Percentiles rank a stretch among this genome's conserved stretches.
Conservation (phyloP, 2,797 vertebrate genomes). For the Mus minutoides region DNA sequence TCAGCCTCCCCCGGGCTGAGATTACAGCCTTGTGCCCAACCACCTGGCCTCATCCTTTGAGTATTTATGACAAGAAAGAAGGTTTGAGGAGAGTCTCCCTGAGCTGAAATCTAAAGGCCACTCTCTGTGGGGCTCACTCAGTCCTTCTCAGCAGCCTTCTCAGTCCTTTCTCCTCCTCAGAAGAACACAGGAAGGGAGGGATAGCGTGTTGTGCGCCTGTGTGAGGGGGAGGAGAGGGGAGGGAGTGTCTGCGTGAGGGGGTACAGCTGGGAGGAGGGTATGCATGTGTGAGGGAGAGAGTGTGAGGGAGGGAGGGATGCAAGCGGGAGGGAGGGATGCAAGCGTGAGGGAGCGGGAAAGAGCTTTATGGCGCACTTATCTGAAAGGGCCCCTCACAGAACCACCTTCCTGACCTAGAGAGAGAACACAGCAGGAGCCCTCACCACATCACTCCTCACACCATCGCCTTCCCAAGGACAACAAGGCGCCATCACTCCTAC, state of each 20-base stretch:
- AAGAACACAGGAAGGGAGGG: neutral
- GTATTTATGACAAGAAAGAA: neutral
- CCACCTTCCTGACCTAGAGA: neutral
- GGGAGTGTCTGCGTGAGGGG: neutral
- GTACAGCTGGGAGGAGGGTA: neutral
- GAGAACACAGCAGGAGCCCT: neutral
- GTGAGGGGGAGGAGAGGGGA: neutral
- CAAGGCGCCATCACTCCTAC: neutral
- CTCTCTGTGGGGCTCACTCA: neutral
- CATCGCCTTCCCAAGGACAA: neutral
- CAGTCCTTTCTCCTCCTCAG: constrained; percentile 5
- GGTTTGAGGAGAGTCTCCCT: neutral
- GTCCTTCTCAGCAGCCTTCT: neutral
- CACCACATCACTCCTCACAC: neutral
- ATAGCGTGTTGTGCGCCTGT: neutral
- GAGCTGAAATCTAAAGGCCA: neutral
- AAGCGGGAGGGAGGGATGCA: neutral
- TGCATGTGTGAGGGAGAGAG: neutral
- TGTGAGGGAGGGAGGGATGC: neutral
- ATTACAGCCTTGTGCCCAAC: neutral
- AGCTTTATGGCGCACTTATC: neutral
- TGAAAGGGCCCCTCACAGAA: neutral
- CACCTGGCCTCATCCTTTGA: neutral
- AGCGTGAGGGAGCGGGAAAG: too few relatives aligned
- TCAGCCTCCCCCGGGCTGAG: neutral